Conservation (phyloP, 2,797 vertebrate species). For the Urocyon cinereoargenteus region DNA sequence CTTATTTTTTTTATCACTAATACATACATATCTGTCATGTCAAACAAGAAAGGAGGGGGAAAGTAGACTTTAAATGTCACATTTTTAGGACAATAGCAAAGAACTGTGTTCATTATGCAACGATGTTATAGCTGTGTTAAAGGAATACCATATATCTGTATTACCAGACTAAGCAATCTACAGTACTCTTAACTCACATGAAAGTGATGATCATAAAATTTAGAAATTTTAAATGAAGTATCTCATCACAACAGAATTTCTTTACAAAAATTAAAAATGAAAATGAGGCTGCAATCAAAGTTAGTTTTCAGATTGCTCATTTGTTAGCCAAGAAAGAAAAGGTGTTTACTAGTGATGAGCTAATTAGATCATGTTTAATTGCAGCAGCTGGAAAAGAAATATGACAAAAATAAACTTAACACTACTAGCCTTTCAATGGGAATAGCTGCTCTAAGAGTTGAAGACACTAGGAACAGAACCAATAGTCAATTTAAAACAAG, state of each 20-base stretch:
- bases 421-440: not conserved
- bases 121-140: not conserved
- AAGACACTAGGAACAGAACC: not conserved
- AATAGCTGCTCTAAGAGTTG: not conserved
- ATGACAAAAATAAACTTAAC: slow-evolving; percentile 48
- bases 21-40: not conserved
- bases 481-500: not conserved
- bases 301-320: not conserved
- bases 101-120: not conserved
- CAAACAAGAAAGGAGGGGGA: not conserved
- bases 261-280: not conserved
- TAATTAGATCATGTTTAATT: slow-evolving; percentile 26
- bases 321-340: not conserved
- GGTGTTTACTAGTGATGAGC: not conserved
- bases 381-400: not conserved
- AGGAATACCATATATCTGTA: not conserved
- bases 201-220: not conserved
- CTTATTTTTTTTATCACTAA: not conserved
- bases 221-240: not conserved
- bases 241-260: not conserved
- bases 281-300: not conserved
- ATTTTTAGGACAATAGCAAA: not conserved
- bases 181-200: not conserved
- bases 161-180: not conserved
- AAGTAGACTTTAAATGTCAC: not conserved